Evolutionary conservation across 2,888 invertebrate genomes (phyloP), one percentile per base, ranked within the genome.

Genomic region (Neocrepidodera transversa): DNA sequence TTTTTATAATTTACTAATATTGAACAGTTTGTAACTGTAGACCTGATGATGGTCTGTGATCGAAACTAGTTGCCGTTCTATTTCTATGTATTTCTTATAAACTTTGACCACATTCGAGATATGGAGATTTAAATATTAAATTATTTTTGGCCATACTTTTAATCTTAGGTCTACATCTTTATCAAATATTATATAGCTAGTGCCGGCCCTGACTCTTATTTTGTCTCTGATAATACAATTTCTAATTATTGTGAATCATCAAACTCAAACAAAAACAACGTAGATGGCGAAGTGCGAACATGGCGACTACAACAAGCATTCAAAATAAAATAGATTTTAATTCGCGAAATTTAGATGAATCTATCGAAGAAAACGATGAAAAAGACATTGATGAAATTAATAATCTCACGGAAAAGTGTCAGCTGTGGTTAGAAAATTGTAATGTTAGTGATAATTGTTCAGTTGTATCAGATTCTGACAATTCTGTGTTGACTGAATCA

Each of bases 351-450:
- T 23, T 14, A 2, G 7, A 38, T 4, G 1, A n/a, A 47, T n/a
- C 28, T 26, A 10, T 13, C 3, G 16, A 26, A 7, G 16, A 40
- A 38, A 30, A 17, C 4, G 16, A 10, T 10, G 50, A 26, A 23
- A 18, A 35, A 2, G 35, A 49, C 7, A 20, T 11, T 36, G 49
- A 17, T 32, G 18, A 13, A 13, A 8, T 26, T 1, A 11, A 28
- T 0, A 30, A 52, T 11, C 26, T 7, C 13, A 32, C 42, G 10
- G 54, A 58, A 36, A 63, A 63, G 51, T 67, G 67, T 35, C 14
- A 49, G 56, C 52, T 65, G 2, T 65, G 63, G 63, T 38, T 67
- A 20, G 49, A 57, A 28, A 57, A 58, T 18, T 67, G 63, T 51
- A 35, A 52, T 6, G 36, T 49, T n/a, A 32, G 17, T 28, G 63